A percentile compares a stretch with the other conserved stretches of the same genome.
These are phyloP conservation scores for Mechanitis mazaeus DNA, from an alignment of 2,888 invertebrate species.

Conservation along the genomic window DNA sequence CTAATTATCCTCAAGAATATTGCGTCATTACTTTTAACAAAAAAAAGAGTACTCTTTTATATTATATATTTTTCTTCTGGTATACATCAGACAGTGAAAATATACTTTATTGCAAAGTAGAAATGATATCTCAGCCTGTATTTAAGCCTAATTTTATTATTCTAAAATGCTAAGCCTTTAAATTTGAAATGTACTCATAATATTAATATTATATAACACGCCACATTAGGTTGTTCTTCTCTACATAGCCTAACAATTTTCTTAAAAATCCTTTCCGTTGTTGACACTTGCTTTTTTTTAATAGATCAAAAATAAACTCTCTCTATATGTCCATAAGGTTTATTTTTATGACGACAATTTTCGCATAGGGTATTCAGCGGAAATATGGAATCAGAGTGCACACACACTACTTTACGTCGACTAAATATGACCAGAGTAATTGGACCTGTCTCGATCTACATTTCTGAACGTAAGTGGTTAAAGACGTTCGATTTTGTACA, in stretches of 20 bases:
- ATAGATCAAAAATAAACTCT: slow-evolving; percentile 32
- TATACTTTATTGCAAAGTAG: too few species aligned
- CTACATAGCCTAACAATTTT: slow-evolving; percentile 31
- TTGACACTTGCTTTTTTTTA: slow-evolving; percentile 18
- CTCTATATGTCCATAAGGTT: slow-evolving; percentile 34
- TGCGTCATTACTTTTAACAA: too few species aligned
- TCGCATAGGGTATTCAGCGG: slow-evolving; percentile 63
- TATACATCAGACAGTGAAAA: too few species aligned
- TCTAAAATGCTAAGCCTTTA: neutral
- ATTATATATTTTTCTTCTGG: too few species aligned
- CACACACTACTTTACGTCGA: slow-evolving; percentile 52
- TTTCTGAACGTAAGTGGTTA: slow-evolving; percentile 35
- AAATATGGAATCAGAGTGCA: slow-evolving; percentile 68
- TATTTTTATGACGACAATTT: slow-evolving; percentile 37
- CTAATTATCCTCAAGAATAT: too few species aligned
- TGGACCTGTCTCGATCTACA: slow-evolving; percentile 41
- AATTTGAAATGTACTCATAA: neutral
- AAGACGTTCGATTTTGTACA: slow-evolving; percentile 35
- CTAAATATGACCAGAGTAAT: slow-evolving; percentile 47
- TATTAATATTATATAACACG: neutral
- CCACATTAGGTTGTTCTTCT: slow-evolving; percentile 18
- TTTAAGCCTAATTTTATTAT: too few species aligned
- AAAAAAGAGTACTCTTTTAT: too few species aligned
- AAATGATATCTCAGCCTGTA: too few species aligned
- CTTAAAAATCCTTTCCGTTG: slow-evolving; percentile 38